Conservation (phyloP, 2,888 invertebrate species). For the Sminthurinus aureus region DNA sequence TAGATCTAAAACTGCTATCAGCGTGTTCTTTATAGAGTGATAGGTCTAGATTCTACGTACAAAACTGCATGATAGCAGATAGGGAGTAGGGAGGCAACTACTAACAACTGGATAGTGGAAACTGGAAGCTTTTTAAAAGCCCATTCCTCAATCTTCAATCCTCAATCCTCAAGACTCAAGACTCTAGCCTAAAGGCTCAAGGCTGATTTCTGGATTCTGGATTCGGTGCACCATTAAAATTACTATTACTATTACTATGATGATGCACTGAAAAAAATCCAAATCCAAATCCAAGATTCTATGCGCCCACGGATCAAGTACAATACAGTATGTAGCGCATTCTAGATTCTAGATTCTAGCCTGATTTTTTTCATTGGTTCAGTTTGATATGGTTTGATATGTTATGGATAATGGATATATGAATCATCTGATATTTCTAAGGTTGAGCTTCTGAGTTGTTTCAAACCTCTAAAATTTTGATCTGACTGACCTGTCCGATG, state of each 20-base stretch:
- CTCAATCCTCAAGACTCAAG: not conserved
- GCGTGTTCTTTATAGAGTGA: too few species aligned
- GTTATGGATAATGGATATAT: too few species aligned
- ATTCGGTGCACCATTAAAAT: not conserved
- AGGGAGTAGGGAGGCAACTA: not conserved
- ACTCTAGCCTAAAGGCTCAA: not conserved
- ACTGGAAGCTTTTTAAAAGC: conserved; percentile 8
- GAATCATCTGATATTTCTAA: not conserved
- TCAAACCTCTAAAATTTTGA: not conserved
- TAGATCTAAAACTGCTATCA: too few species aligned
- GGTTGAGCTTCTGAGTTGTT: not conserved
- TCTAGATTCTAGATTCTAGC: too few species aligned
- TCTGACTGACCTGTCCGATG: conserved; percentile 30
- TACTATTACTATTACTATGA: not conserved
- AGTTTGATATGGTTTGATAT: too few species aligned
- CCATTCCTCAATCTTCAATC: not conserved
- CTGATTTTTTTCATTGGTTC: too few species aligned
- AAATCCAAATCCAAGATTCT: too few species aligned
- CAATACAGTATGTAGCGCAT: too few species aligned
- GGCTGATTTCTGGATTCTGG: not conserved
- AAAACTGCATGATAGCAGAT: too few species aligned
- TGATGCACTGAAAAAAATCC: not conserved
- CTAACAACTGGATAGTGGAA: not conserved
- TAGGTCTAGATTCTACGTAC: too few species aligned
- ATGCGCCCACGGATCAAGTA: too few species aligned